phyloP scores from a whole-genome alignment of 2,113 vertebrate species.

The Nothobranchius furzeri region DNA sequence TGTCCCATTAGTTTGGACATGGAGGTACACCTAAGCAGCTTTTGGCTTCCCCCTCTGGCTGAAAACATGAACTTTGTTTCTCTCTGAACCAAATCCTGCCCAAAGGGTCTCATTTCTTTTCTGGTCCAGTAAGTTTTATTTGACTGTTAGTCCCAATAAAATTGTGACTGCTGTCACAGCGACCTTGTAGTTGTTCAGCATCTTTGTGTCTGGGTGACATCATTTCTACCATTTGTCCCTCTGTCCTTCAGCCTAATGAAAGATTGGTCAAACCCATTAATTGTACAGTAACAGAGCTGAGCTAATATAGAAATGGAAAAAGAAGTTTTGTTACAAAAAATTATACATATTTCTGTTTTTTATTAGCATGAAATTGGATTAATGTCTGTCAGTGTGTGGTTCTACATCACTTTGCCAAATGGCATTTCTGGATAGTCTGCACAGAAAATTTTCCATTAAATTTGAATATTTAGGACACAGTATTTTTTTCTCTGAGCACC shows the following conservation, averaged over 20 bases:
- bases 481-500: constrained; percentile 12
- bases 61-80: background rate
- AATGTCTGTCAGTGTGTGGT: background rate
- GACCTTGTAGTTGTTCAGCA: constrained; percentile 41
- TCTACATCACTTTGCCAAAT: constrained; percentile 2
- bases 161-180: constrained; percentile 28
- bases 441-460: constrained; percentile 12
- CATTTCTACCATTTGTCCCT: constrained; percentile 23
- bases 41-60: too few relatives aligned
- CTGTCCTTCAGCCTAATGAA: constrained; percentile 38
- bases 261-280: constrained; percentile 22
- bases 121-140: constrained; percentile 33
- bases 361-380: constrained; percentile 15
- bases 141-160: constrained; percentile 43
- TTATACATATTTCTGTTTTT: background rate
- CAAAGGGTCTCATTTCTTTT: background rate
- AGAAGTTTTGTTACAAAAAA: background rate
- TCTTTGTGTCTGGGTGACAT: constrained; percentile 43
- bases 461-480: constrained; percentile 15
- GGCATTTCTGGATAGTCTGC: background rate
- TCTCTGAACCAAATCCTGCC: background rate
- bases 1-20: too few relatives aligned
- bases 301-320: constrained; percentile 9
- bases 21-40: too few relatives aligned
- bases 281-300: constrained; percentile 19